A percentile compares a stretch with the other conserved stretches of the same genome.
Conservation (phyloP, 2,113 vertebrate species). For the Ceuthmochares aereus region DNA sequence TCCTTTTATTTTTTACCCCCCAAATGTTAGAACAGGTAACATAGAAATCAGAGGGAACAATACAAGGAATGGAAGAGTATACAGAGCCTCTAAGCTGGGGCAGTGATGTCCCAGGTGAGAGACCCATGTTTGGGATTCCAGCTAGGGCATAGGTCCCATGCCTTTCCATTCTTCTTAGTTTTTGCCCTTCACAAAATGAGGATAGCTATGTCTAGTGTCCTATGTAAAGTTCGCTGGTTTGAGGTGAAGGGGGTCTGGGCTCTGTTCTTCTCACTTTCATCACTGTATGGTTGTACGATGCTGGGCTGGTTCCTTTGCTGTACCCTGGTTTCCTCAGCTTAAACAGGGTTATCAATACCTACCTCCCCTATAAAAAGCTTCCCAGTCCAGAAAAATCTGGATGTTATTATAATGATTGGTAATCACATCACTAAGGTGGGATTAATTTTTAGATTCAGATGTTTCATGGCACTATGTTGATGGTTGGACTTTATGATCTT, state of each 20-base stretch:
- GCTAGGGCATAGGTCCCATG: not conserved
- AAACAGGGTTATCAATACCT: not conserved
- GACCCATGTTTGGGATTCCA: not conserved
- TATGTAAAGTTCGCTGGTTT: not conserved
- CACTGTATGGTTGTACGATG: not conserved
- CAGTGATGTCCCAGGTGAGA: not conserved
- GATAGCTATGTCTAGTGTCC: not conserved
- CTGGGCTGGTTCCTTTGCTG: not conserved
- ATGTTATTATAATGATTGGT: constrained; percentile 37
- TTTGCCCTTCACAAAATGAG: not conserved
- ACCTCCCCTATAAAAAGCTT: not conserved
- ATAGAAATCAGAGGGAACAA: not conserved
- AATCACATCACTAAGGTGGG: not conserved
- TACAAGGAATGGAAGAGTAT: not conserved
- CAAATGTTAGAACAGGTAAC: not conserved
- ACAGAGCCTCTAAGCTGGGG: not conserved
- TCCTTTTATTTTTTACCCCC: too few species aligned
- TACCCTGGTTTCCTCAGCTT: not conserved
- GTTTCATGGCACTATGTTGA: not conserved
- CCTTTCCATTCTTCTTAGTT: not conserved
- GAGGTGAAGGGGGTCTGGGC: not conserved
- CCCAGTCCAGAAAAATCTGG: constrained; percentile 34
- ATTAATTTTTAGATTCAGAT: constrained; percentile 36
- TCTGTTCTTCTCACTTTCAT: constrained; percentile 22
- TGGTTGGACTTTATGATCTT: too few species aligned